Conservation (phyloP, 2,888 invertebrate species). For the Buathra laborator region DNA sequence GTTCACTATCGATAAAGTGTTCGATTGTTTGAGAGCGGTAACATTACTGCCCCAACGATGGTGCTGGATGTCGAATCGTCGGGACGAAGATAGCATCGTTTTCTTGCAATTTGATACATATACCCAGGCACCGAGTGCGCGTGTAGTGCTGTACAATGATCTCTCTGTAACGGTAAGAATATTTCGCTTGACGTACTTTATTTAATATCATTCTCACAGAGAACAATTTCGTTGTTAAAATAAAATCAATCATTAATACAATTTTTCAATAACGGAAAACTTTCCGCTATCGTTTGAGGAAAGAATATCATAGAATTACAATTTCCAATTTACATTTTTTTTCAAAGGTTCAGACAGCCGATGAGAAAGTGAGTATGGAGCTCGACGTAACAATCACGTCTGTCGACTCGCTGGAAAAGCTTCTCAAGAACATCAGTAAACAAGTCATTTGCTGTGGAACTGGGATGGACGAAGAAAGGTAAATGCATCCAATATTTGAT, state of each 20-base stretch:
- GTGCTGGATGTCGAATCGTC: conserved; percentile 15
- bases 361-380: background rate
- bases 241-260: too few species aligned
- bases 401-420: background rate
- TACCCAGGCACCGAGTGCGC: background rate
- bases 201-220: too few species aligned
- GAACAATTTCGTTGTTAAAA: too few species aligned
- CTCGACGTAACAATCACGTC: background rate
- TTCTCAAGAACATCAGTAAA: background rate
- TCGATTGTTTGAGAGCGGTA: conserved; percentile 8
- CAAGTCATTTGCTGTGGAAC: conserved; percentile 1
- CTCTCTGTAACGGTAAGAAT: conserved; percentile 18
- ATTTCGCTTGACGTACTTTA: background rate
- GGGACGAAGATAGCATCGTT: conserved; percentile 5
- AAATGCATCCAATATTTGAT: background rate
- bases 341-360: conserved; percentile 2
- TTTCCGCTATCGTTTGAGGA: too few species aligned
- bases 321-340: background rate
- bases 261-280: too few species aligned
- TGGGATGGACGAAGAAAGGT: conserved; percentile 27
- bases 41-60: conserved; percentile 16
- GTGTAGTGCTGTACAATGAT: conserved; percentile 20
- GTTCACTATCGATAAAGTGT: conserved; percentile 18
- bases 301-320: too few species aligned
- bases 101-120: conserved; percentile 21